Evolutionary conservation across 2,888 invertebrate genomes (phyloP).

Genomic region (Ochropacha duplaris): DNA sequence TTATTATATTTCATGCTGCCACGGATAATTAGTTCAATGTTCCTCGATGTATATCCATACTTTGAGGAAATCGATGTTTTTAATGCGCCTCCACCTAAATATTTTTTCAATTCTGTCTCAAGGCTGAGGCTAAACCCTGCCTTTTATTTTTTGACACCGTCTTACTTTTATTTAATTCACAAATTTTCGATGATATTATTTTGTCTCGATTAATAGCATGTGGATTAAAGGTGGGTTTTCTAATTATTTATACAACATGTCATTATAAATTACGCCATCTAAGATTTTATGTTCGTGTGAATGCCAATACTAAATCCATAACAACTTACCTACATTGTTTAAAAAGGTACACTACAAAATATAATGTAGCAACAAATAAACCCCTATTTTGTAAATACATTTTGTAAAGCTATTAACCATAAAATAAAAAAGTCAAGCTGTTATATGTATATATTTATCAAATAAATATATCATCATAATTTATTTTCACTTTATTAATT

Average conservation of each 20-base stretch:
- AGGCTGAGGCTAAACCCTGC: conserved; percentile 10
- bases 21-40: conserved; percentile 52
- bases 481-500: neutral
- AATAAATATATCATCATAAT: too few species aligned
- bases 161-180: neutral
- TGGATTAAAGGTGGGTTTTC: neutral
- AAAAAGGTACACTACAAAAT: too few species aligned
- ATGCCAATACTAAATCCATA: too few species aligned
- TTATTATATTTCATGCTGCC: conserved; percentile 61
- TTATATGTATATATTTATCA: too few species aligned
- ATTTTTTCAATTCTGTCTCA: conserved; percentile 41
- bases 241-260: neutral
- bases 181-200: neutral
- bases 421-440: too few species aligned
- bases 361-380: too few species aligned
- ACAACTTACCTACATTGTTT: too few species aligned
- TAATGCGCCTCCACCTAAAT: conserved; percentile 61
- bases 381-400: too few species aligned
- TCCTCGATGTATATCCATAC: conserved; percentile 65
- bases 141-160: conserved; percentile 11
- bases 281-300: too few species aligned
- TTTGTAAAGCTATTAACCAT: too few species aligned
- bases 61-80: conserved; percentile 66
- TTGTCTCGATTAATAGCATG: neutral
- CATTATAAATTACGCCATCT: too few species aligned